Base-by-base conservation (phyloP, 2,113 vertebrate genomes). In the Vidua chalybeata region DNA sequence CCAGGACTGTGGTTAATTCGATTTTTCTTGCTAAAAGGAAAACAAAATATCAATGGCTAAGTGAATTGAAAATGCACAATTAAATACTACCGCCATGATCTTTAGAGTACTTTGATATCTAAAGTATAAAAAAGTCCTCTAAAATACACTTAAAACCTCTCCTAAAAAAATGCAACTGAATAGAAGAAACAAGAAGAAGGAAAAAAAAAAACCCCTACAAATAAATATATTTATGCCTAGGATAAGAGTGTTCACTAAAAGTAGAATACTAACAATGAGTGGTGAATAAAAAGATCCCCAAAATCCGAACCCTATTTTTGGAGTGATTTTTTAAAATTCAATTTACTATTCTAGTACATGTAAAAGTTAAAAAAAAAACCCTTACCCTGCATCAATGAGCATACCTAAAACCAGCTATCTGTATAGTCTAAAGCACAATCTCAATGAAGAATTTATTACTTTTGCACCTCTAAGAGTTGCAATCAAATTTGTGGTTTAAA, bases 261-360 rank as follows among this genome's bases (percentile, higher is more conserved):
- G 10, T 2, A 37, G 9, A 75, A 75, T 3, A 30, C 12, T 31
- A n/a, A 74, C 7, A 39, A 11, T 14, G 13, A 54, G 4, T 9
- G 6, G 11, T 27, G 28, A 79, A 46, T 10, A 8, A 0, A 62
- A 68, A 54, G 30, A 35, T 3, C 4, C 0, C 3, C 4, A 26
- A 46, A 64, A 21, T 0, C 23, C 4, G 17, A 87, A 27, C 2
- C 0, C 3, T 35, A 15, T 24, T 52, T 73, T 49, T 24, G 8
- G 6, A 33, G 21, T 31, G 3, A 3, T 43, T 43, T 48, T 54
- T 55, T 1, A 2, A 17, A 51, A 30, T 26, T 63, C 31, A 18
- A 10, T 72, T 76, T 58, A 46, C 8, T 54, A 27, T 33, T 77
- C 10, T 19, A 66, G 6, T 17, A 55, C 48, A 27, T 28, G 31